Percentiles rank a stretch among this genome's conserved stretches.
Evolutionary conservation across 1,140 invertebrate genomes (phyloP).

Genomic region (Plectus sambesii): DNA sequence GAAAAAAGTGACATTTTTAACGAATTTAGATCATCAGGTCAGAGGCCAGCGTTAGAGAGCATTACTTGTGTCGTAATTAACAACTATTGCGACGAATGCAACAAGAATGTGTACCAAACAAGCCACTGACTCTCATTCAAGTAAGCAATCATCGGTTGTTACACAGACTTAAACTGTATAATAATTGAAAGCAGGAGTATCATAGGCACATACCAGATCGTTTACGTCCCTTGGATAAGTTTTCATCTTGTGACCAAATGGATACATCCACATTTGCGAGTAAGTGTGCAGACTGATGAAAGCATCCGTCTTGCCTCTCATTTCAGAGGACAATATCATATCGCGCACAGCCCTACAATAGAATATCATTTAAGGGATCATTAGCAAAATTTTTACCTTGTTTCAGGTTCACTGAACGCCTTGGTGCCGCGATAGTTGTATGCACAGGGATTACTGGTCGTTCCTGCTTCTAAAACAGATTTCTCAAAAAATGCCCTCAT

Average conservation of each 20-base stretch:
- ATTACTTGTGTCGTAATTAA: too few relatives aligned
- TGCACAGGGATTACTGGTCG: constrained; percentile 38
- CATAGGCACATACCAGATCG: constrained; percentile 31
- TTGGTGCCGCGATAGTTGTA: constrained; percentile 43
- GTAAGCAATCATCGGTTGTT: too few relatives aligned
- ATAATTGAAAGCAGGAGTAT: too few relatives aligned
- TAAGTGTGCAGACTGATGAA: constrained; percentile 45
- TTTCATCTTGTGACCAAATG: constrained; percentile 37
- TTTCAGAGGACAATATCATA: constrained; percentile 40
- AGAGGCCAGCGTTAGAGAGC: too few relatives aligned
- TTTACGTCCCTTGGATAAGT: constrained; percentile 38
- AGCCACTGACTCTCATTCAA: too few relatives aligned
- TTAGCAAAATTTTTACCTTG: too few relatives aligned
- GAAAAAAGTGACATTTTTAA: too few relatives aligned
- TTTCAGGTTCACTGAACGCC: constrained; percentile 36
- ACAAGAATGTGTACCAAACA: too few relatives aligned
- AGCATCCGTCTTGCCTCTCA: constrained; percentile 41
- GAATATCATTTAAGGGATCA: constrained; percentile 1
- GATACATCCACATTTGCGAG: constrained; percentile 46
- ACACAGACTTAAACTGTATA: too few relatives aligned
- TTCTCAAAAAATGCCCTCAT: too few relatives aligned
- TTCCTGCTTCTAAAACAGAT: constrained; percentile 43
- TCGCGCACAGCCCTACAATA: constrained; percentile 39
- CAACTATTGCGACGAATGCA: too few relatives aligned
- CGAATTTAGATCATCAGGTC: too few relatives aligned